Percentiles rank a stretch among this genome's conserved stretches.
These are phyloP conservation scores for Chaetodon trifascialis DNA, from an alignment of 2,113 vertebrate genomes.

Conservation along the genomic window DNA sequence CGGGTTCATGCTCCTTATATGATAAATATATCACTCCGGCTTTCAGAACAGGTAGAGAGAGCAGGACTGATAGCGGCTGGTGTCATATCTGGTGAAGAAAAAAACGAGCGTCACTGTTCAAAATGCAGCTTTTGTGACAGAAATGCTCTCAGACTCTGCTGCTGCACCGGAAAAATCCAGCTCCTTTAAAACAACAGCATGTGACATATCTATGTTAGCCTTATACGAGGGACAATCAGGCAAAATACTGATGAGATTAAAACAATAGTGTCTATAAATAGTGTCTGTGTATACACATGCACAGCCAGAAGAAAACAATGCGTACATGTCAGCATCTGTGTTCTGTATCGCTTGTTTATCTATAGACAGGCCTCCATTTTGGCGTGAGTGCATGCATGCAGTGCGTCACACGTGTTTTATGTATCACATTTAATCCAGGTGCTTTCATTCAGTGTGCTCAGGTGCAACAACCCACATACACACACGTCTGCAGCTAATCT, in stretches of 20 bases:
- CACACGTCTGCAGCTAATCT: slow-evolving; percentile 55
- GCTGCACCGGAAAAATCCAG: neutral
- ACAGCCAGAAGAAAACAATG: neutral
- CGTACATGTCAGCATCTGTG: slow-evolving; percentile 29
- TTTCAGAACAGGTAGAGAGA: neutral
- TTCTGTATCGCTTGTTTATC: slow-evolving; percentile 33
- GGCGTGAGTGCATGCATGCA: neutral
- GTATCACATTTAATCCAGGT: slow-evolving; percentile 60
- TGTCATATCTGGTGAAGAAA: neutral
- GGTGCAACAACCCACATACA: slow-evolving; percentile 42
- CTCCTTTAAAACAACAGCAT: neutral
- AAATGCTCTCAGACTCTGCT: neutral
- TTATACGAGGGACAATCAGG: neutral
- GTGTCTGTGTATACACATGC: neutral
- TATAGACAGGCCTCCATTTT: neutral
- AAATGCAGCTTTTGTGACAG: neutral
- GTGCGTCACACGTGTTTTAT: neutral
- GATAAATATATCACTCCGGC: neutral
- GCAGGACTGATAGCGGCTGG: neutral
- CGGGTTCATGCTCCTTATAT: neutral
- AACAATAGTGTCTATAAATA: too few relatives aligned
- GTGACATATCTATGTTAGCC: neutral
- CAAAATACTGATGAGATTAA: neutral
- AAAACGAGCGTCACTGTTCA: neutral
- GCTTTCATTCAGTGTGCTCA: slow-evolving; percentile 50